Evolutionary conservation across 2,113 vertebrate species (phyloP), one percentile per base, ranked within the genome.

Genomic region (Phylloscopus trochilus): DNA sequence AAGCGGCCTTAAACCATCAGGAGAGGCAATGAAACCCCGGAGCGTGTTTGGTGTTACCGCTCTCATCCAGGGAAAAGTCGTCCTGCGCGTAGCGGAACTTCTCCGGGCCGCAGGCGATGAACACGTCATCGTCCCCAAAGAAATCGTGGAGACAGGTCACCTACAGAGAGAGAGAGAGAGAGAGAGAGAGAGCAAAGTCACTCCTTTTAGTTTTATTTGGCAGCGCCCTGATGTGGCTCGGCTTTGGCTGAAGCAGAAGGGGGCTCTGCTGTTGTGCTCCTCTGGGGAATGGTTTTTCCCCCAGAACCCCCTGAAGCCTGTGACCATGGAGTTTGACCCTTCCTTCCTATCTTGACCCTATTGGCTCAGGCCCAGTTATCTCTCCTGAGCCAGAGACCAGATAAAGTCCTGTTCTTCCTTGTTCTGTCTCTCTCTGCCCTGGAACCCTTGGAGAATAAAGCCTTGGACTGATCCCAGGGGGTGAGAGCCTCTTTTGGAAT

Each of bases 131-230:
- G 8, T 99, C 99, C 4, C 99, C 99, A 87, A 99, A 99, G 98
- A 99, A 99, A 97, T 99, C 99, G 41, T 99, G 99, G n/a, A 99
- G 99, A 96, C 99, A 99, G 93, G 99, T 99, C 74, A 99, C 99
- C 99, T 99, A 41, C 28, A 72, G 92, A 93, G 91, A 96, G 39
- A 41, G 41, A 41, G 13, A 13, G 93, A 97, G 90, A 39, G 37
- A 39, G 37, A 39, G 63, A 69, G 92, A 93, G 91, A 96, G 93
- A 97, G 90, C 74, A 97, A 77, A 98, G 90, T 83, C 63, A 93
- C 68, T 76, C 10, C 12, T 67, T 89, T 88, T 51, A 77, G 3
- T 91, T 90, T 93, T 83, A 94, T 89, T 87, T 93, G 69, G 63
- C 49, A 64, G 11, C 39, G 11, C 60, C 66, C 68, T 68, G 77